phyloP scores from a whole-genome alignment of 2,888 invertebrate species.

The Sisyra nigra region DNA sequence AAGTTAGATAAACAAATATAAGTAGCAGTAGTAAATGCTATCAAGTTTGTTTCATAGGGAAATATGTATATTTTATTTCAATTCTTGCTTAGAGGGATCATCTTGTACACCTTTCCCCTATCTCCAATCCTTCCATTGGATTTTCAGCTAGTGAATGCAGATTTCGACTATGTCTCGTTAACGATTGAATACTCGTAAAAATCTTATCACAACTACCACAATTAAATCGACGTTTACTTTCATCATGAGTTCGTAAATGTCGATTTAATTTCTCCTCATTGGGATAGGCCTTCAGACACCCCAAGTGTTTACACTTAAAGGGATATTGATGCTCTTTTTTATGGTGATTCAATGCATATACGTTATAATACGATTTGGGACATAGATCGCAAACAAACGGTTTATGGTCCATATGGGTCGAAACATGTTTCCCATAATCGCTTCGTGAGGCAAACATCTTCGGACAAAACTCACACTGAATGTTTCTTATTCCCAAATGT shows the following conservation, averaged over 20 bases:
- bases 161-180: constrained; percentile 4
- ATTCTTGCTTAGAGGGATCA: no score
- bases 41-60: no score
- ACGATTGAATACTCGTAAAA: constrained; percentile 5
- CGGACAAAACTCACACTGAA: constrained; percentile 6
- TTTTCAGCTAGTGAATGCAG: background rate
- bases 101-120: no score
- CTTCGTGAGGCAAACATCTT: constrained; percentile 7
- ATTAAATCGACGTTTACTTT: constrained; percentile 2
- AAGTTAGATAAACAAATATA: no score
- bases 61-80: no score
- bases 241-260: constrained; percentile 6
- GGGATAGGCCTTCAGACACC: constrained; percentile 4
- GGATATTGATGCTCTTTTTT: constrained; percentile 5
- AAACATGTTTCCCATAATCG: constrained; percentile 8
- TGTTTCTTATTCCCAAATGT: constrained; percentile 6
- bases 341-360: constrained; percentile 6
- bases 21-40: no score
- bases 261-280: constrained; percentile 3
- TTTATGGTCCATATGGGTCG: constrained; percentile 7
- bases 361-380: constrained; percentile 6
- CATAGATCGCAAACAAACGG: constrained; percentile 6
- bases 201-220: constrained; percentile 4
- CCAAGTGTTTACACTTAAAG: constrained; percentile 3
- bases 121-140: background rate